phyloP scores from a whole-genome alignment of 2,113 vertebrate species.

The Cebus imitator region DNA sequence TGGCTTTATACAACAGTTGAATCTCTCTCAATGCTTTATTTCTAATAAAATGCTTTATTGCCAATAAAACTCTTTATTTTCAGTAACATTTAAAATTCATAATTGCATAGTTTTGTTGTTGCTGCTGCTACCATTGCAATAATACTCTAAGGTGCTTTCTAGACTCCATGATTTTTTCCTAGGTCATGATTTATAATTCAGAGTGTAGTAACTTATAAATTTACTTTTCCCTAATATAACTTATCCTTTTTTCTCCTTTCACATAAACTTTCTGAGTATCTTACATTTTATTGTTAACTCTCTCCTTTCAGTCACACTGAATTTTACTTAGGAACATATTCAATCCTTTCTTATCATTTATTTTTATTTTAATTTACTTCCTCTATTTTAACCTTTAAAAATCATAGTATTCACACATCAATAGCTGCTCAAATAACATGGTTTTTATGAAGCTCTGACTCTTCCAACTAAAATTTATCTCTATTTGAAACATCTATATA shows the following conservation, averaged over 20 bases:
- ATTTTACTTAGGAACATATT: background rate
- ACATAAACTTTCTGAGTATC: background rate
- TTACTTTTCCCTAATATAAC: background rate
- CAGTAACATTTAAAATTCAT: background rate
- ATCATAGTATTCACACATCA: background rate
- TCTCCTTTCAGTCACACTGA: background rate
- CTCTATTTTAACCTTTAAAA: background rate
- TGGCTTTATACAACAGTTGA: background rate
- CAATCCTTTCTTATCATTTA: background rate
- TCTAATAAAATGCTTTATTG: slow-evolving; percentile 20
- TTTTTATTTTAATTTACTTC: background rate
- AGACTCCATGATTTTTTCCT: background rate
- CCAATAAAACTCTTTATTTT: slow-evolving; percentile 11
- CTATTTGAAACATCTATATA: background rate
- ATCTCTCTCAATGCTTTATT: background rate
- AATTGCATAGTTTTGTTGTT: background rate
- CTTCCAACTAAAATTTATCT: background rate
- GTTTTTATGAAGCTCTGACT: background rate
- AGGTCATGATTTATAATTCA: background rate
- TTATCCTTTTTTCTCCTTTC: background rate
- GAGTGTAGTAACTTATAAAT: background rate
- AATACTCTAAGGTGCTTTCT: background rate
- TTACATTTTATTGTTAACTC: background rate
- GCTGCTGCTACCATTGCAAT: background rate
- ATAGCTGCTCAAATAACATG: background rate